phyloP scores from a whole-genome alignment of 2,113 vertebrate genomes.

The Oryzias woworae region DNA sequence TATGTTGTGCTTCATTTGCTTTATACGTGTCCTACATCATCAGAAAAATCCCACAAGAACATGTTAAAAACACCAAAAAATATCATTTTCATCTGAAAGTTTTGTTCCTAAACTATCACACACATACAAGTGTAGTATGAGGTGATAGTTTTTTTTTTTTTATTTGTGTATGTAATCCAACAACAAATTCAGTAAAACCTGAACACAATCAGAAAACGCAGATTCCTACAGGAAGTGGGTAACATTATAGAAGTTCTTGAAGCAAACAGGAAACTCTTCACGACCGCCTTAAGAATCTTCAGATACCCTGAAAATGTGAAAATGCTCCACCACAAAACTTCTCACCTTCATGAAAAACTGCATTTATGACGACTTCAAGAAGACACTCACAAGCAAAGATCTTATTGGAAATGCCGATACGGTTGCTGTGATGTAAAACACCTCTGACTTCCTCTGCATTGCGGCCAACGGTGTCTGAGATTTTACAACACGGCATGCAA shows the following conservation, averaged over 20 bases:
- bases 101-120: no score
- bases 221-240: slow-evolving; percentile 34
- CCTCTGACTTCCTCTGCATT: not conserved
- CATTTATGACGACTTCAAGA: fast-evolving
- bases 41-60: no score
- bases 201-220: no score
- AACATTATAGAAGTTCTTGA: slow-evolving; percentile 15
- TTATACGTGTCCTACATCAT: no score
- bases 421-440: not conserved
- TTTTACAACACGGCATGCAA: slow-evolving; percentile 26
- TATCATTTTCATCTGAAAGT: no score
- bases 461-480: not conserved
- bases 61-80: no score
- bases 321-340: not conserved
- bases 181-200: no score
- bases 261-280: slow-evolving; percentile 39
- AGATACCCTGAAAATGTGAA: not conserved
- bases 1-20: no score
- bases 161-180: no score
- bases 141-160: no score
- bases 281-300: not conserved
- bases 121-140: no score
- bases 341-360: not conserved
- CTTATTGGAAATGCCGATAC: not conserved
- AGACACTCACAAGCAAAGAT: slow-evolving; percentile 6